Base-by-base conservation (phyloP, 2,797 vertebrate genomes). In the Miopithecus talapoin region DNA sequence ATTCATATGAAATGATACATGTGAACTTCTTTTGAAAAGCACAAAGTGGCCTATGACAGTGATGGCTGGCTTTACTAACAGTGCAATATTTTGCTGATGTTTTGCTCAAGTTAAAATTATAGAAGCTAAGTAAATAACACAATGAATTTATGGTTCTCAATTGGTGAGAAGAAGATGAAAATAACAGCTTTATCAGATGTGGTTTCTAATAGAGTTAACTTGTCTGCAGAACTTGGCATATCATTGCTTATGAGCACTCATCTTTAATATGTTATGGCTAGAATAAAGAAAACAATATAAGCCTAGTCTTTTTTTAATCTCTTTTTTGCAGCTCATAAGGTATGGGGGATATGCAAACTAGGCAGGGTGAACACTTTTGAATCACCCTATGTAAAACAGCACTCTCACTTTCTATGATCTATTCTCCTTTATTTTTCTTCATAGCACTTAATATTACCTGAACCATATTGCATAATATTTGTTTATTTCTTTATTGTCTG, bases 51-150 rank as follows among this genome's bases (percentile, higher is more conserved):
- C 80, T 43, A 53, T 83, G 84, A 91, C n/a, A 61, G 39, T 79
- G 46, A 61, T 4, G 36, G 81, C 59, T 91, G 61, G 55, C 86
- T 83, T 85, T 83, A 76, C 19, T 68, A 83, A 84, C n/a, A 95
- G 75, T 30, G 79, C 80, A 76, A 80, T 64, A 64, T 43, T 93
- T 75, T 93, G 75, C 85, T 50, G 68, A 89, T 94, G 53, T 74
- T 96, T 36, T 97, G 64, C 36, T 21, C 30, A 50, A 39, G 26
- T 89, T 94, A 41, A 92, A 95, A 89, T 96, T 36, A 72, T 12
- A 90, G 84, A 91, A 50, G 53, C 36, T 59, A 90, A 85, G n/a
- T 53, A 91, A 93, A 46, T 86, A 90, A 79, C 46, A 76, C 70
- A 36, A 93, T 70, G 88, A 83, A 64, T 87, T 83, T 76, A 80